These are phyloP conservation scores for Eudemis profundana DNA, from an alignment of 2,888 invertebrate species.

Conservation along the genomic window DNA sequence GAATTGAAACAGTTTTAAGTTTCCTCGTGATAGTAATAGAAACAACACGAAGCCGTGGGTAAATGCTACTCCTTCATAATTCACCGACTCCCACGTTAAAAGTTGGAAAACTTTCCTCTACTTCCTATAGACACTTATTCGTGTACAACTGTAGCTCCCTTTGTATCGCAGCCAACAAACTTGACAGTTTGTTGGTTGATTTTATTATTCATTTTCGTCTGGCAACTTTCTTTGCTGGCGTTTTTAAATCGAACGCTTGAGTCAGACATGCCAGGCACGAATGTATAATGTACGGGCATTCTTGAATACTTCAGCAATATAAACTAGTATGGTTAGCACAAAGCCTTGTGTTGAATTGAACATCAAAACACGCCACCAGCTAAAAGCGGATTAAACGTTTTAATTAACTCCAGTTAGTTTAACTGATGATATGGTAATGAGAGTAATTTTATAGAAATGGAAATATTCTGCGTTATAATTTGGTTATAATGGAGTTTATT, in stretches of 20 bases:
- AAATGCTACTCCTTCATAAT: slow-evolving; percentile 2
- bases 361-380: slow-evolving; percentile 7
- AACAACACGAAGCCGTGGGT: too few species aligned
- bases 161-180: slow-evolving; percentile 18
- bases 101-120: slow-evolving; percentile 15
- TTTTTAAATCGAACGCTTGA: slow-evolving; percentile 1
- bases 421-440: slow-evolving; percentile 6
- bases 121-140: neutral
- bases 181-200: slow-evolving; percentile 20
- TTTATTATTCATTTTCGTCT: slow-evolving; percentile 34
- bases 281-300: neutral
- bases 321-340: neutral
- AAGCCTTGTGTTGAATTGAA: slow-evolving; percentile 1
- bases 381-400: slow-evolving; percentile 16
- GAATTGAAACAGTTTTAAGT: too few species aligned
- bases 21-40: too few species aligned
- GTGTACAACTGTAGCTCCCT: slow-evolving; percentile 7
- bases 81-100: slow-evolving; percentile 8
- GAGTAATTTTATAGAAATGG: slow-evolving; percentile 26
- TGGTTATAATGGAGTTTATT: slow-evolving; percentile 42
- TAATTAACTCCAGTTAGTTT: slow-evolving; percentile 15
- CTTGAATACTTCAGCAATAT: neutral
- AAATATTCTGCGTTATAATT: slow-evolving; percentile 15
- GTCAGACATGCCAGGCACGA: neutral
- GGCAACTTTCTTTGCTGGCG: slow-evolving; percentile 9